These are phyloP conservation scores for Eolophus roseicapilla DNA, from an alignment of 2,113 vertebrate genomes.

Conservation along the genomic window DNA sequence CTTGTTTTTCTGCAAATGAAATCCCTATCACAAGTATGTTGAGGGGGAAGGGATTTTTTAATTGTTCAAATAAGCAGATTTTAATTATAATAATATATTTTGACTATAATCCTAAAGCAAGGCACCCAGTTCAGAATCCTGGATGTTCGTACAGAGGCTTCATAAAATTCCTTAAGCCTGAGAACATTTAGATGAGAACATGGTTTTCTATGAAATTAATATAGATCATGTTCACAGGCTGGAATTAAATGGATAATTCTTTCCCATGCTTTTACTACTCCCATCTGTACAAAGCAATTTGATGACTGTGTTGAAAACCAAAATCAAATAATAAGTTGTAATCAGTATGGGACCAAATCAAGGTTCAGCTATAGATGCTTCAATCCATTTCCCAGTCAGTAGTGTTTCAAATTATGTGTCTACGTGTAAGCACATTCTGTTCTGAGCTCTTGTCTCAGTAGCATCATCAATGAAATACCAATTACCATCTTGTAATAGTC, in stretches of 20 bases:
- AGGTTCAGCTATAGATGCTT: background rate
- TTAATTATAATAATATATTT: background rate
- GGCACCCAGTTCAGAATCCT: background rate
- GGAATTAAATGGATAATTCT: background rate
- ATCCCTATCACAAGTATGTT: background rate
- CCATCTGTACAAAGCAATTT: background rate
- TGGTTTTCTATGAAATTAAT: background rate
- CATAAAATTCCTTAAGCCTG: background rate
- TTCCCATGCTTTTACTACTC: background rate
- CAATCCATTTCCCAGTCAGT: background rate
- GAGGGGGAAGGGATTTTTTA: background rate
- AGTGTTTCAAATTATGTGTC: background rate
- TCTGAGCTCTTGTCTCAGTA: background rate
- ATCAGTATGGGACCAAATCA: background rate
- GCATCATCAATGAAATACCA: background rate
- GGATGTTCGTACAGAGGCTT: fast-evolving
- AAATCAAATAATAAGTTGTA: background rate
- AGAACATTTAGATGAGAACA: background rate
- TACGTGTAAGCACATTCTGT: background rate
- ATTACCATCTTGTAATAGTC: background rate
- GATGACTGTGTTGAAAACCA: background rate
- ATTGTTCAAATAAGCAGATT: background rate
- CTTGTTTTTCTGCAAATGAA: slow-evolving; percentile 38
- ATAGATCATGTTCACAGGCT: background rate
- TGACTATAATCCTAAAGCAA: background rate